Conservation (phyloP, 2,888 invertebrate species). For the Cataglyphis rosenhaueri region DNA sequence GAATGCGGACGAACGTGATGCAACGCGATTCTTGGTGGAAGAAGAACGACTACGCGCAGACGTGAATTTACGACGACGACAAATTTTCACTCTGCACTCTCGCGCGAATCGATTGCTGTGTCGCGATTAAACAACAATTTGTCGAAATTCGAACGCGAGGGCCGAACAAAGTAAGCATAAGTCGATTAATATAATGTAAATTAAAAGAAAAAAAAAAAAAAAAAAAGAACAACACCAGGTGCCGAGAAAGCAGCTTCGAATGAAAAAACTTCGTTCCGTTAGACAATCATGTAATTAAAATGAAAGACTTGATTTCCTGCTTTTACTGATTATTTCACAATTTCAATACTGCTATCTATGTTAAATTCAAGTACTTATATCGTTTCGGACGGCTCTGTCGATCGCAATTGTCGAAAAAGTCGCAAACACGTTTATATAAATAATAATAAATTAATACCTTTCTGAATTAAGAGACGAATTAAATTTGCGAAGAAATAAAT, state of each 20-base stretch:
- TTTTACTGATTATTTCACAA: background rate
- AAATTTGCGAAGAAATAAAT: slow-evolving; percentile 19
- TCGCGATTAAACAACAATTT: slow-evolving; percentile 43
- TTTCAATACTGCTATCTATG: background rate
- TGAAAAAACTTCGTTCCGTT: slow-evolving; percentile 1
- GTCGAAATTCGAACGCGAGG: slow-evolving; percentile 25
- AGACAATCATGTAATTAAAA: background rate
- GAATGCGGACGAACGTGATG: slow-evolving; percentile 54
- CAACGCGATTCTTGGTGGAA: slow-evolving; percentile 42
- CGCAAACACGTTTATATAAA: slow-evolving; percentile 23
- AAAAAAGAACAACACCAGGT: background rate
- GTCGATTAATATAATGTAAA: background rate
- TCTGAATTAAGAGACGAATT: slow-evolving; percentile 19
- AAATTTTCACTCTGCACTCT: slow-evolving; percentile 51
- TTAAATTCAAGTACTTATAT: background rate
- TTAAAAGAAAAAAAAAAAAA: background rate
- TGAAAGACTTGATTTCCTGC: background rate
- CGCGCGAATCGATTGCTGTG: slow-evolving; percentile 28
- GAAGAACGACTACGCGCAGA: slow-evolving; percentile 38
- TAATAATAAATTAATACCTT: slow-evolving; percentile 22
- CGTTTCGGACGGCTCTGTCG: background rate
- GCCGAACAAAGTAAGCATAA: background rate
- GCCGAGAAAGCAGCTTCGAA: background rate
- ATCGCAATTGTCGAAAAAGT: slow-evolving; percentile 39
- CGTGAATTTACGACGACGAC: slow-evolving; percentile 52